Conservation (phyloP, 2,888 invertebrate genomes). For the Andrena bicolor region DNA sequence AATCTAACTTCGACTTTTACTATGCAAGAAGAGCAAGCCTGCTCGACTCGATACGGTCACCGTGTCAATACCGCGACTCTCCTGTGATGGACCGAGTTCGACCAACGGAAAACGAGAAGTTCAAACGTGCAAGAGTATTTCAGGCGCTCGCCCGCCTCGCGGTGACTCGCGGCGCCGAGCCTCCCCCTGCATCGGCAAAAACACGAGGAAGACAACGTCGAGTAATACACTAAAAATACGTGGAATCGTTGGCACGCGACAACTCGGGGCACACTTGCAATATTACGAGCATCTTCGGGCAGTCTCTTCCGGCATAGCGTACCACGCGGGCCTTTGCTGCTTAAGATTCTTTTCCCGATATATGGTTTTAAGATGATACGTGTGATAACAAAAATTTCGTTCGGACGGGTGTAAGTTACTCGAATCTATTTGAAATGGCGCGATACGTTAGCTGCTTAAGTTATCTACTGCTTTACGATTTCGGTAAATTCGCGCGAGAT, state of each 20-base stretch:
- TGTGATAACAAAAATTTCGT: background rate
- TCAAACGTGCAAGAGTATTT: slow-evolving; percentile 68
- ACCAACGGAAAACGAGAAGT: slow-evolving; percentile 61
- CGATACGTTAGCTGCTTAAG: too few species aligned
- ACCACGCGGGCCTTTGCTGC: background rate
- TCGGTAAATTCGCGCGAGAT: background rate
- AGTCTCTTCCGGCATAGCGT: slow-evolving; percentile 41
- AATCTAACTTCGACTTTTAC: background rate
- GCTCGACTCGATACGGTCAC: background rate
- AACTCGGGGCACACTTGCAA: slow-evolving; percentile 3
- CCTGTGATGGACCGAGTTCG: slow-evolving; percentile 40
- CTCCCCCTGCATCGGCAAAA: slow-evolving; percentile 36
- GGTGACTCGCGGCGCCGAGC: slow-evolving; percentile 12
- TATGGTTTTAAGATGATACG: background rate
- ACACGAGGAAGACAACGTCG: slow-evolving; percentile 44
- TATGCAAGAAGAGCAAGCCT: background rate
- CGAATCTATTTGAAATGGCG: background rate
- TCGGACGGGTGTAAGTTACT: background rate
- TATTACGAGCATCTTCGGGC: slow-evolving; percentile 15
- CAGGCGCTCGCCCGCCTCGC: slow-evolving; percentile 67
- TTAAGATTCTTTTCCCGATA: background rate
- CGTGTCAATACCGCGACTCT: background rate
- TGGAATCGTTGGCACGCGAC: slow-evolving; percentile 62
- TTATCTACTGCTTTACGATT: background rate
- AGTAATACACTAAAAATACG: slow-evolving; percentile 68